Evolutionary conservation across 2,888 invertebrate species (phyloP), one percentile per base, ranked within the genome.

Genomic region (Leucophora obtusa): DNA sequence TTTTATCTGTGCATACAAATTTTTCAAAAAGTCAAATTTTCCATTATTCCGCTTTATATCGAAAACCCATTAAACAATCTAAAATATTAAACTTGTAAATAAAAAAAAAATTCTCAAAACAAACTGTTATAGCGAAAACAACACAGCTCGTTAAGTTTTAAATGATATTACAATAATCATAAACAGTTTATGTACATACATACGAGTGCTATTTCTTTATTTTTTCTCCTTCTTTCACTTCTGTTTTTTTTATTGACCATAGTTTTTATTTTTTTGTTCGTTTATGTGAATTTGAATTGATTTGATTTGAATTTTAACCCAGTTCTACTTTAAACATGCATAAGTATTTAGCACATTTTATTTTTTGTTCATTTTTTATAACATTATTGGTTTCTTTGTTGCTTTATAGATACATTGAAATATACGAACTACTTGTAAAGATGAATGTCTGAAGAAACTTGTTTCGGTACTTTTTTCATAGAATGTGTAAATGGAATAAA

Each of bases 271-370:
- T 28, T 28, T 28, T 28, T 50, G n/a, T 58, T 53, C 66, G 10
- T 4, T 17, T 28, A 28, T 28, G 63, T 65, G 35, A 63, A 72
- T 69, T 78, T 51, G 70, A 74, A 79, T 79, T 77, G 73, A 77
- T 78, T 78, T 78, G 63, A 74, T 78, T 78, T 78, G 59, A 74
- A 78, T 78, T 68, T 82, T 77, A 77, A 82, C 77, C 82, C 74
- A 79, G 79, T 79, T 79, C 74, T 70, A 66, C 43, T 73, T 73
- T 59, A 63, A 63, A 62, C 60, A 59, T 54, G 38, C 53, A 58
- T 28, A 73, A 58, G 51, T 43, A 47, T 15, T 53, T 54, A 14
- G 51, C 56, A 50, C 50, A 53, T 73, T 59, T 63, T 62, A n/a
- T 59, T 24, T 56, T 35, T 8, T 2, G 18, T 1, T 18, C 28